Conservation (phyloP, 2,888 invertebrate species). For the Diaperis boleti region DNA sequence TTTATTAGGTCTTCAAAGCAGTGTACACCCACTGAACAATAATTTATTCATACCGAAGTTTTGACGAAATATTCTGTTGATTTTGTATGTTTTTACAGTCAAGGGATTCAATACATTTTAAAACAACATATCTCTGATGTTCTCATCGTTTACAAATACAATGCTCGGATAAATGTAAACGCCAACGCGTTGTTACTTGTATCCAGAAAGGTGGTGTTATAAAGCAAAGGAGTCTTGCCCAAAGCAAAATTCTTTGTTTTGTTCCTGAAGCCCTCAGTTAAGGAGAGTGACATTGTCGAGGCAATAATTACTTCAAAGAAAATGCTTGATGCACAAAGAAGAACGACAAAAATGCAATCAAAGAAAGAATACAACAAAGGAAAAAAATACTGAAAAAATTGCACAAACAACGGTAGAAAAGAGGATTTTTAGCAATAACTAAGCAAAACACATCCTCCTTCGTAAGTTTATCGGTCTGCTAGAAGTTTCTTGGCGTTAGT, state of each 20-base stretch:
- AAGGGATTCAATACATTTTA: conserved; percentile 2
- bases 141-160: conserved; percentile 17
- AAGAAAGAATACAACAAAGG: no score
- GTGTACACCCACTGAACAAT: neutral
- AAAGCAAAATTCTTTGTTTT: neutral
- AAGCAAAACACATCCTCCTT: no score
- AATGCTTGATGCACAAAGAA: no score
- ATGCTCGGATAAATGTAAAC: conserved; percentile 20
- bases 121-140: neutral
- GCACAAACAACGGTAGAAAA: no score
- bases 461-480: no score
- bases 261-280: neutral
- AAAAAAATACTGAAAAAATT: no score
- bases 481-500: no score
- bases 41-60: conserved; percentile 9
- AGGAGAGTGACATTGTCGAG: no score
- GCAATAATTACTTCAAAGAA: no score
- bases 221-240: neutral
- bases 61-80: conserved; percentile 1
- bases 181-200: no score
- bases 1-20: neutral
- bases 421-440: no score
- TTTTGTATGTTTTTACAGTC: conserved; percentile 10
- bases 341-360: no score
- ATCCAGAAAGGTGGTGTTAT: neutral